These are phyloP conservation scores for Eriocheir sinensis DNA, from an alignment of 1,140 invertebrate genomes.

Conservation along the genomic window DNA sequence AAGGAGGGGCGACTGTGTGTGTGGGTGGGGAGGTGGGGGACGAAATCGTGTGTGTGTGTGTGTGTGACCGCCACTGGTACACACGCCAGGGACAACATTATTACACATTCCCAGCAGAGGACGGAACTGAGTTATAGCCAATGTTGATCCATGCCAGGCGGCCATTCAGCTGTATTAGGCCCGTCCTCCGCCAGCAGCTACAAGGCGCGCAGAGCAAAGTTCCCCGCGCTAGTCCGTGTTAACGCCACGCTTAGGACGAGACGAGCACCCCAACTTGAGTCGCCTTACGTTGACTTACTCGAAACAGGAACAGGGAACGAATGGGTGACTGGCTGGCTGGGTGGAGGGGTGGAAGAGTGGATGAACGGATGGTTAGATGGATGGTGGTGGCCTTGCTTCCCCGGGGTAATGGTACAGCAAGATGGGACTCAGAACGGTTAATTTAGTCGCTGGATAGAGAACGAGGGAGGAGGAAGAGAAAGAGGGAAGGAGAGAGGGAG, in stretches of 20 bases:
- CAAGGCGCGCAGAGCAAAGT: neutral
- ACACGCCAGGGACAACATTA: constrained; percentile 49
- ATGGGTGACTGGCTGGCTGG: neutral
- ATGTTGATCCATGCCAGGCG: constrained; percentile 43
- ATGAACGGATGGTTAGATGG: neutral
- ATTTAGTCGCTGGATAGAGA: neutral
- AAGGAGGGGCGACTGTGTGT: too few species aligned
- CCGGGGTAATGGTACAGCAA: neutral
- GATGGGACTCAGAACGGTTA: neutral
- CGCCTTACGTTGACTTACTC: neutral
- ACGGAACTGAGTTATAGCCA: constrained; percentile 53
- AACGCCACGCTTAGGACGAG: neutral
- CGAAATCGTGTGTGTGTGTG: neutral
- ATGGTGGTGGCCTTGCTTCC: too few species aligned
- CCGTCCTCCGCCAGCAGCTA: neutral
- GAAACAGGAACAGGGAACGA: neutral
- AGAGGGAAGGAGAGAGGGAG: neutral
- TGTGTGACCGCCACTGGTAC: neutral
- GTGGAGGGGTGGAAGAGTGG: neutral
- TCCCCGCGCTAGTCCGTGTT: neutral
- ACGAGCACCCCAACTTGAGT: neutral
- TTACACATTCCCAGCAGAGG: constrained; percentile 58
- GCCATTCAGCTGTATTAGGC: constrained; percentile 50
- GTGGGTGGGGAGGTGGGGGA: too few species aligned
- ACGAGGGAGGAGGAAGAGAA: neutral